phyloP scores from a whole-genome alignment of 2,113 vertebrate genomes.

The Dipodomys ordii region DNA sequence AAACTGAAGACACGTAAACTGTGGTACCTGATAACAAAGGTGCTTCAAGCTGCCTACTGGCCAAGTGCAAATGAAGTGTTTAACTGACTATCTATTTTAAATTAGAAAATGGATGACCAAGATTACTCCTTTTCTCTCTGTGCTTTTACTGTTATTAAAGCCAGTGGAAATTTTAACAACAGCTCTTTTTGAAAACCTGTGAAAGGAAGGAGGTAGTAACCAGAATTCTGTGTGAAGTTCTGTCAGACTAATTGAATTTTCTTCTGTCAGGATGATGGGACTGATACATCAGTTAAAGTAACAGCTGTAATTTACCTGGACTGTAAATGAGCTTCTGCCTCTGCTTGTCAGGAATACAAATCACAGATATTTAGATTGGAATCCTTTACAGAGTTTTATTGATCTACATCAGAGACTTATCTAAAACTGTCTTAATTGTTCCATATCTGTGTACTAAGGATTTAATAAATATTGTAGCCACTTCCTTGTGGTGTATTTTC shows the following conservation, averaged over 20 bases:
- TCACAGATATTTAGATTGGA: slow-evolving; percentile 47
- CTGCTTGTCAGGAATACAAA: slow-evolving; percentile 68
- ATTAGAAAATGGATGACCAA: neutral
- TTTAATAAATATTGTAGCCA: neutral
- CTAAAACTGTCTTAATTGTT: neutral
- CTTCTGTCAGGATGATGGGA: slow-evolving; percentile 63
- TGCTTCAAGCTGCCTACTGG: neutral
- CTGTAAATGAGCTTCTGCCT: slow-evolving; percentile 69
- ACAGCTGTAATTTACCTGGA: slow-evolving; percentile 74
- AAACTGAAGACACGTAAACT: slow-evolving; percentile 21
- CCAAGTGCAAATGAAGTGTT: neutral
- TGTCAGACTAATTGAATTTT: slow-evolving; percentile 76
- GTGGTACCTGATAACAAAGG: neutral
- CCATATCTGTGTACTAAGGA: neutral
- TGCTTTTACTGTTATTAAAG: slow-evolving; percentile 52
- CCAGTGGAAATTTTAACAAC: slow-evolving; percentile 54
- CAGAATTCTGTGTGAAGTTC: slow-evolving; percentile 64
- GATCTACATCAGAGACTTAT: neutral
- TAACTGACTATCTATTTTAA: slow-evolving; percentile 28
- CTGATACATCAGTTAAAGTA: slow-evolving; percentile 62
- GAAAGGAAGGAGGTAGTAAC: slow-evolving; percentile 36
- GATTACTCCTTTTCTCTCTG: neutral
- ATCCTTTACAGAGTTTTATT: slow-evolving; percentile 41
- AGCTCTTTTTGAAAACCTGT: slow-evolving; percentile 58
- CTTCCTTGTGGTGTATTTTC: neutral